phyloP scores from a whole-genome alignment of 2,113 vertebrate species.

The Cariama cristata region DNA sequence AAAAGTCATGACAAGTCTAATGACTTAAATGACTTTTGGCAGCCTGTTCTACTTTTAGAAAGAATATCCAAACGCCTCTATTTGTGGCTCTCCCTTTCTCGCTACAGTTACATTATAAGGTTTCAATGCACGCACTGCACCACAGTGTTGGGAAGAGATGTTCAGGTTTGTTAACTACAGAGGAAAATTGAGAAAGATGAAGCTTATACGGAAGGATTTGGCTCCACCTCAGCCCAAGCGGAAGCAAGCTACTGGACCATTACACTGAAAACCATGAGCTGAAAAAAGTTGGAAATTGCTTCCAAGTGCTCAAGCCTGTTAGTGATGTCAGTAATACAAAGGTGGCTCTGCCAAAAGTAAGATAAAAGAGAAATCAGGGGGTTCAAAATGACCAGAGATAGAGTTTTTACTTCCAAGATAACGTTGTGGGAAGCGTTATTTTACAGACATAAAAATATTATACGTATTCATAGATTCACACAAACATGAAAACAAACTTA shows the following conservation, averaged over 20 bases:
- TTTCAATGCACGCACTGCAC: not conserved
- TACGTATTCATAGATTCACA: not conserved
- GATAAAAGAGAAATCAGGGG: not conserved
- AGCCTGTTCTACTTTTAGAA: not conserved
- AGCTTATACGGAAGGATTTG: not conserved
- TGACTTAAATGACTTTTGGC: not conserved
- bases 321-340: not conserved
- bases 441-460: not conserved
- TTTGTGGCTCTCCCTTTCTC: not conserved
- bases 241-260: not conserved
- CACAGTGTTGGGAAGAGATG: not conserved
- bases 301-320: not conserved
- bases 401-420: not conserved
- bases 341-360: not conserved
- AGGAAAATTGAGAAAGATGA: not conserved
- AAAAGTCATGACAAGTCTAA: not conserved
- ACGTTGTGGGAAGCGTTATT: accelerated
- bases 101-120: not conserved
- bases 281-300: not conserved
- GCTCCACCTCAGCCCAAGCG: not conserved
- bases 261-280: not conserved
- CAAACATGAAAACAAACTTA: not conserved
- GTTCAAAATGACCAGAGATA: not conserved
- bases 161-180: not conserved
- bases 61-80: not conserved